Evolutionary conservation across 1,140 invertebrate species (phyloP).

Genomic region (Ephestia elutella): DNA sequence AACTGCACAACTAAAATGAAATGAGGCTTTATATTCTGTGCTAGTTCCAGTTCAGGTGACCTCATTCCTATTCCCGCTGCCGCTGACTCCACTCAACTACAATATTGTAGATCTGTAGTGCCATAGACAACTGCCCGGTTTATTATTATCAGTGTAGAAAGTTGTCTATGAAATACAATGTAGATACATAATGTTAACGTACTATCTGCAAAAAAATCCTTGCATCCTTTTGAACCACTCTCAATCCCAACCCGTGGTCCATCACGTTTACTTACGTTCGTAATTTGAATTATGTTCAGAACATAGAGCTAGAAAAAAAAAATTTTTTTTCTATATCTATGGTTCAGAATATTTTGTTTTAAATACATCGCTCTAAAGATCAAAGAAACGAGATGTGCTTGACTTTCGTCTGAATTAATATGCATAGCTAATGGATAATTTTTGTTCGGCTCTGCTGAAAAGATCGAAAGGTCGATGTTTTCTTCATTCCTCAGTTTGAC

Average conservation of each 20-base stretch:
- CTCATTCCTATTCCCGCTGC: neutral
- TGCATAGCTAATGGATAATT: neutral
- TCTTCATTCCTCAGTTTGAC: neutral
- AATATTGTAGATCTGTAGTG: constrained; percentile 1
- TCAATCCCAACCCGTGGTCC: too few species aligned
- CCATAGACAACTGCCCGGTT: neutral
- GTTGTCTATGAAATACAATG: neutral
- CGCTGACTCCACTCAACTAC: neutral
- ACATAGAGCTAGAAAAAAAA: too few species aligned
- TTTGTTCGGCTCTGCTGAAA: neutral
- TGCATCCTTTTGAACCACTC: too few species aligned
- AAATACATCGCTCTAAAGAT: too few species aligned
- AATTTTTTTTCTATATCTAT: too few species aligned
- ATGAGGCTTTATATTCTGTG: neutral
- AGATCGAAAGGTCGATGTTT: neutral
- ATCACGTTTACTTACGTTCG: too few species aligned
- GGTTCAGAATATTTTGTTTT: too few species aligned
- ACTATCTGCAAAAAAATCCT: too few species aligned
- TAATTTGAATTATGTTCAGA: too few species aligned
- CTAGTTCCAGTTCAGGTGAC: constrained; percentile 1
- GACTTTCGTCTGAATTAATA: too few species aligned
- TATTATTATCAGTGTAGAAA: neutral
- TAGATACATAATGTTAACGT: neutral
- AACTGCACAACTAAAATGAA: constrained; percentile 2
- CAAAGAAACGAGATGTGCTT: too few species aligned